Evolutionary conservation across 2,797 vertebrate species (phyloP), one percentile per base, ranked within the genome.

Genomic region (Myripristis jacobus): DNA sequence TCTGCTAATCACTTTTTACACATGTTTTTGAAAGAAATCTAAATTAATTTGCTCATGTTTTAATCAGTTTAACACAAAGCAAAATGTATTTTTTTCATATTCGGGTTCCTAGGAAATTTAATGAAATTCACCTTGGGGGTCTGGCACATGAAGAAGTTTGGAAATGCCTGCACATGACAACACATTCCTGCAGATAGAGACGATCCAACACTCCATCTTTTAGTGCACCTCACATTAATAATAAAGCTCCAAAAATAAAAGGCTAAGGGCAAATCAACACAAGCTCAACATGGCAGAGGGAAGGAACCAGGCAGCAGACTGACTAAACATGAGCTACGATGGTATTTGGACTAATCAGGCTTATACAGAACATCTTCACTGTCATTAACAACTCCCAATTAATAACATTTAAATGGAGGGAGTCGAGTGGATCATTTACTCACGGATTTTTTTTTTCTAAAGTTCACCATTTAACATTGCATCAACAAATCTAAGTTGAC

Each of bases 161-260:
- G n/a, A n/a, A n/a, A n/a, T n/a, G n/a, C n/a, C n/a, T n/a, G n/a
- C n/a, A 76, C 47, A 3, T 22, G 69, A 29, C 47, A 47, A 41
- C 48, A 56, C 52, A 44, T 53, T 84, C 52, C 67, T 73, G 80
- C 70, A 79, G 75, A 73, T 24, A 53, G 19, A 34, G 77, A 81
- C 63, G 80, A 86, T 79, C 71, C 71, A 56, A 68, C 61, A 53
- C 60, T 43, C 53, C 43, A 13, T 61, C 77, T 89, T 79, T 87
- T 64, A 85, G 67, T 41, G 34, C 66, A 84, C 62, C 77, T 87
- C 64, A 61, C 80, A 81, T 89, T 89, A 88, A 84, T 88, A 85
- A 89, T 80, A 48, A 69, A 85, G 84, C 70, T 66, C 44, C 25
- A 64, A 74, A 77, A 83, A 59, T n/a, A n/a, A n/a, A n/a, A n/a